phyloP scores from a whole-genome alignment of 2,888 invertebrate species.

The Saturnia pavonia region DNA sequence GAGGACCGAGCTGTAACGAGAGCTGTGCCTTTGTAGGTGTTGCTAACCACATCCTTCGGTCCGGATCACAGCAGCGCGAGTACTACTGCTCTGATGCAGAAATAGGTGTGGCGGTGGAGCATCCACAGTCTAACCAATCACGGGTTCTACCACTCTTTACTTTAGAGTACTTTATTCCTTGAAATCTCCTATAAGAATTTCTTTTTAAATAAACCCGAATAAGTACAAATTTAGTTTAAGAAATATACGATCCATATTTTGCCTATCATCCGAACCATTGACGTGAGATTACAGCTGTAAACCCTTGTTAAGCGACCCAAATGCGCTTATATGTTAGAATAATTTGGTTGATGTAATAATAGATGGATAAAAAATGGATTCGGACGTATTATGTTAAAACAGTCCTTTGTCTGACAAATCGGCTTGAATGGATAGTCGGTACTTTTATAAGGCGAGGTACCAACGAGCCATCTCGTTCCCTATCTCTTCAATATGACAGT shows the following conservation, averaged over 20 bases:
- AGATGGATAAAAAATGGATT: conserved; percentile 56
- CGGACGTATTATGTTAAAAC: conserved; percentile 69
- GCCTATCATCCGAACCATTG: conserved; percentile 15
- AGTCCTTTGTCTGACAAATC: conserved; percentile 60
- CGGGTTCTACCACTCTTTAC: too few species aligned
- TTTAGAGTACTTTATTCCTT: too few species aligned
- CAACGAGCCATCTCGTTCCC: conserved; percentile 33
- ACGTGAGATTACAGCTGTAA: conserved; percentile 40
- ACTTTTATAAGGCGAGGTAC: conserved; percentile 31
- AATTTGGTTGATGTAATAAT: conserved; percentile 50
- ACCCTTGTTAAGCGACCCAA: conserved; percentile 46
- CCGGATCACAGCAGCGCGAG: too few species aligned
- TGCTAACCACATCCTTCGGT: too few species aligned
- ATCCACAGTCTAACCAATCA: too few species aligned
- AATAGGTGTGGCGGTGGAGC: too few species aligned
- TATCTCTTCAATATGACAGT: conserved; percentile 60
- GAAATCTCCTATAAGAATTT: too few species aligned
- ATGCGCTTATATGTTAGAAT: conserved; percentile 56
- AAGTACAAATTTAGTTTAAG: background rate
- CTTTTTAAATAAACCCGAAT: background rate
- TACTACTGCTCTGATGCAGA: too few species aligned
- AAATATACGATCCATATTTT: background rate
- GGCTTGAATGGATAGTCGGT: conserved; percentile 42
- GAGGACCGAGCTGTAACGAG: too few species aligned
- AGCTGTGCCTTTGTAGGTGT: too few species aligned